Evolutionary conservation across 23 tunicate genomes (phyloP).

Genomic region (Corella eumyota): DNA sequence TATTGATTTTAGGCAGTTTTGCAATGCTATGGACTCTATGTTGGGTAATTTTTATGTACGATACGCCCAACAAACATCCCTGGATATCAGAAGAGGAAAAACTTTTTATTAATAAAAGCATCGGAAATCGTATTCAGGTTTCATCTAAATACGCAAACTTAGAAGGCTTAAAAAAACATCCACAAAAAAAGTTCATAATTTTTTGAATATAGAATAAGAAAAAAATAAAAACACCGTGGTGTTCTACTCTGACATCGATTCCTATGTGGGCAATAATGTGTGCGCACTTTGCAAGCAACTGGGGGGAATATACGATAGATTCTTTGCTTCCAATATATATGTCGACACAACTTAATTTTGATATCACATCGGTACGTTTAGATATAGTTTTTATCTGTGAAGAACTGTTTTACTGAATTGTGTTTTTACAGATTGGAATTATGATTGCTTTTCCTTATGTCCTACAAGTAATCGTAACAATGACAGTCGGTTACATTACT

Average conservation of each 20-base stretch:
- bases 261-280: slow-evolving; percentile 56
- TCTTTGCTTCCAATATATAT: slow-evolving; percentile 84
- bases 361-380: slow-evolving; percentile 47
- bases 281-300: slow-evolving; percentile 87
- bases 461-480: slow-evolving; percentile 25
- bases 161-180: neutral
- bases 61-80: neutral
- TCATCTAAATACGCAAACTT: too few species aligned
- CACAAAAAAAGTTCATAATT: too few species aligned
- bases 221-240: slow-evolving; percentile 67
- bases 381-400: too few species aligned
- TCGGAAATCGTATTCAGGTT: too few species aligned
- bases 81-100: neutral
- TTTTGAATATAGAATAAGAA: neutral
- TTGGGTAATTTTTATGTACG: neutral
- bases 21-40: neutral
- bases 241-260: slow-evolving; percentile 59
- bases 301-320: slow-evolving; percentile 79
- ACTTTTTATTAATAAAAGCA: neutral
- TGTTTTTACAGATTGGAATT: slow-evolving; percentile 43
- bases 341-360: slow-evolving; percentile 49
- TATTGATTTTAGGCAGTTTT: neutral
- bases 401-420: too few species aligned
- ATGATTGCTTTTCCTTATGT: slow-evolving; percentile 27
- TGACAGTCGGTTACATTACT: slow-evolving; percentile 31